Evolutionary conservation across 2,797 vertebrate species (phyloP), one percentile per base, ranked within the genome.

Genomic region (Thunnus albacares): DNA sequence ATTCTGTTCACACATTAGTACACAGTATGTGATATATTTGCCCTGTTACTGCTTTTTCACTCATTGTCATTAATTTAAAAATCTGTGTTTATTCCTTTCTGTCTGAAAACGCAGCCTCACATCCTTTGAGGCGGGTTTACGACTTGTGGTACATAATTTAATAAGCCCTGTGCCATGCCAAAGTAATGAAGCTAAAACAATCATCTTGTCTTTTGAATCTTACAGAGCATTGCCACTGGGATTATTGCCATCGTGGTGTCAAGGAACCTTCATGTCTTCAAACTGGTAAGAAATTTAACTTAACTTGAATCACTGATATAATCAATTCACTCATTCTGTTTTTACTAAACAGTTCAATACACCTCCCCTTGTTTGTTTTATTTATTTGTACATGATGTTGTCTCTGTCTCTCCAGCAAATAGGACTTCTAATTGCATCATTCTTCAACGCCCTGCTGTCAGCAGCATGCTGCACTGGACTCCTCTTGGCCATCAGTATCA

Each of bases 231-330:
- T 81, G 87, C 93, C 33, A 91, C 93, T 78, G 98, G 98, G 72
- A 97, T 98, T 55, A 94, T 96, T 81, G 96, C 97, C 51, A 97
- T 98, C 79, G 84, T 98, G 92, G 94, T 96, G 47, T 98, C 97
- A 45, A 96, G 95, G 89, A 98, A 98, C 88, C 94, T 96, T 24
- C 79, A 87, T 9, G 84, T 64, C 4, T 24, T 85, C 2, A 93
- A 87, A 62, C 90, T 98, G 94, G 97, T 98, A 94, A 96, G 95
- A 90, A 52, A 20, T 75, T 77, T 1, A 17, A 57, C 77, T 66
- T 20, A 11, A 43, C 71, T 69, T 51, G 1, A 73, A 6, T 45
- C 2, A 12, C 12, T 59, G 11, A 72, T 71, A 55, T 33, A 5
- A 62, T 57, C 49, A 28, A 17, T 55, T 10, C 35, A 12, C 15